Percentiles rank a stretch among this genome's conserved stretches.
phyloP scores from a whole-genome alignment of 1,140 invertebrate genomes.

The Camponotus pennsylvanicus region DNA sequence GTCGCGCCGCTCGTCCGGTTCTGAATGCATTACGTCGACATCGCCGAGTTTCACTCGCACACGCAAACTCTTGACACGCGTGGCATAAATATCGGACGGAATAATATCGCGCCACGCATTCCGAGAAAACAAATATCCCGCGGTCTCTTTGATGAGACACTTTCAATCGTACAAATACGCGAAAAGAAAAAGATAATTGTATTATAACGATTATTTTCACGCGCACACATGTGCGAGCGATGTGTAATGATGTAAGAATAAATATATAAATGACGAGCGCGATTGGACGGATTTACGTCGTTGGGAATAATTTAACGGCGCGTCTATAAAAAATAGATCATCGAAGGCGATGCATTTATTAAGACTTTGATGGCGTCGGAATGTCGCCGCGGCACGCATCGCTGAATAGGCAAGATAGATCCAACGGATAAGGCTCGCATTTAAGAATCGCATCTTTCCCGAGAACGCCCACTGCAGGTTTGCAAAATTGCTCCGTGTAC shows the following conservation, averaged over 20 bases:
- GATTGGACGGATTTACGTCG: conserved; percentile 8
- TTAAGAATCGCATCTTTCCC: conserved; percentile 25
- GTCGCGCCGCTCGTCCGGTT: conserved; percentile 33
- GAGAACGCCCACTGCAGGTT: conserved; percentile 1
- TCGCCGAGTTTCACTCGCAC: not conserved
- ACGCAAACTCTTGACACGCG: conserved; percentile 46
- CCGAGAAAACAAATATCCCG: conserved; percentile 37
- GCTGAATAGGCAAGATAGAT: conserved; percentile 21
- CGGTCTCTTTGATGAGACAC: not conserved
- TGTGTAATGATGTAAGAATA: conserved; percentile 34
- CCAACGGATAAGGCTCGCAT: conserved; percentile 23
- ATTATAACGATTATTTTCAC: not conserved
- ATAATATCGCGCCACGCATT: conserved; percentile 50
- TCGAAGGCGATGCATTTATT: conserved; percentile 35
- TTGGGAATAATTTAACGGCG: conserved; percentile 39
- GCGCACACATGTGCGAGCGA: too few species aligned
- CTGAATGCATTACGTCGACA: conserved; percentile 46
- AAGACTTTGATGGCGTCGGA: conserved; percentile 48
- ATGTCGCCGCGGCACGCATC: conserved; percentile 9
- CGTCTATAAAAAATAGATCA: conserved; percentile 18
- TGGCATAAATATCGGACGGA: conserved; percentile 48
- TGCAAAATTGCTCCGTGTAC: conserved; percentile 46
- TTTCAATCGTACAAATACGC: not conserved
- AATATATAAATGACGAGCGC: not conserved
- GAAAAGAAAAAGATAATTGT: not conserved